Evolutionary conservation across 2,888 invertebrate species (phyloP).

Genomic region (Polydrusus cervinus): DNA sequence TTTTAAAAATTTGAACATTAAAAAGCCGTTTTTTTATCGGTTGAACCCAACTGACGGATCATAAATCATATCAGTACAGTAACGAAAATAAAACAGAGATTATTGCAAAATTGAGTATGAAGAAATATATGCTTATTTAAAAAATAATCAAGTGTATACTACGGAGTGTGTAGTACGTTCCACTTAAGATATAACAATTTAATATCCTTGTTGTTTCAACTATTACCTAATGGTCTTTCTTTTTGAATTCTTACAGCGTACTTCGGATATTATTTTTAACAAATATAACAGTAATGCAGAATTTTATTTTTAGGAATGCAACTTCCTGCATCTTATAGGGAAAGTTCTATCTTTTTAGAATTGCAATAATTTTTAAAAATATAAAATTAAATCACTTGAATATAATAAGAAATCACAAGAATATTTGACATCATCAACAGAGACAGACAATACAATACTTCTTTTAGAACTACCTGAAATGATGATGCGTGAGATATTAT

Average conservation of each 20-base stretch:
- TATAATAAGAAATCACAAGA: too few species aligned
- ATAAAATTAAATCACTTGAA: too few species aligned
- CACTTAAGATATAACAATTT: not conserved
- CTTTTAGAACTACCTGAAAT: not conserved
- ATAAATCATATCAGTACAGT: constrained; percentile 46
- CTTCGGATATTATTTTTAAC: not conserved
- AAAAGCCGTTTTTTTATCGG: constrained; percentile 44
- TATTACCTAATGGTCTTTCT: not conserved
- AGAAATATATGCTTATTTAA: constrained; percentile 14
- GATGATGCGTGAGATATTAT: not conserved
- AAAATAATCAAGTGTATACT: constrained; percentile 9
- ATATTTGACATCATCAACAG: not conserved
- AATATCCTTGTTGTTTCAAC: not conserved
- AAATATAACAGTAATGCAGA: too few species aligned
- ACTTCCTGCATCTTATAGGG: too few species aligned
- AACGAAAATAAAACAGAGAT: constrained; percentile 48
- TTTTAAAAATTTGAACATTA: constrained; percentile 44
- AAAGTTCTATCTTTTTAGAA: too few species aligned
- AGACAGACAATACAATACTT: not conserved
- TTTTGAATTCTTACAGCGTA: not conserved
- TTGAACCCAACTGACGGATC: constrained; percentile 48
- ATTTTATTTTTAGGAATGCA: too few species aligned
- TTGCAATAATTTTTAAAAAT: too few species aligned
- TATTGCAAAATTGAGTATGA: constrained; percentile 46
- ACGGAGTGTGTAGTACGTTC: constrained; percentile 3